phyloP scores from a whole-genome alignment of 2,797 vertebrate species.

The Mustela erminea region DNA sequence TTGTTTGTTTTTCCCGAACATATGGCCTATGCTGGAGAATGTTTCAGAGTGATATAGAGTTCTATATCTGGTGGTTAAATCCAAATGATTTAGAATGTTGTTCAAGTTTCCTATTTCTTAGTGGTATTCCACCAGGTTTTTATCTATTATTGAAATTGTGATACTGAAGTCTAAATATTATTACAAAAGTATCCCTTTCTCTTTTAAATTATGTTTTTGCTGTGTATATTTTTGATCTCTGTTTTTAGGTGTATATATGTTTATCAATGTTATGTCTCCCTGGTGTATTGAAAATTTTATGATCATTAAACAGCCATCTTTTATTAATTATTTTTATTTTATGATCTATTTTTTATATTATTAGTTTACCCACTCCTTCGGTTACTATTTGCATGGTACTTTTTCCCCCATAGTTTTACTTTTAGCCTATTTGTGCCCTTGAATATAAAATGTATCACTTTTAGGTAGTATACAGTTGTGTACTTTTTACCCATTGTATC shows the following conservation, averaged over 20 bases:
- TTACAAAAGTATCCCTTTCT: background rate
- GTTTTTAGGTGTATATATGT: background rate
- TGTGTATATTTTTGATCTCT: background rate
- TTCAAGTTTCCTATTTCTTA: background rate
- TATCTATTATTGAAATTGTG: background rate
- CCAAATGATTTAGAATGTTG: background rate
- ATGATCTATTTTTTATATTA: background rate
- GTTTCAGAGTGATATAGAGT: background rate
- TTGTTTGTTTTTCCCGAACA: background rate
- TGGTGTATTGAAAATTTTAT: background rate
- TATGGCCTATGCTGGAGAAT: background rate
- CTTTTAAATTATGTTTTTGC: background rate
- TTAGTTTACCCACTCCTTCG: background rate
- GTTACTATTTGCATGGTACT: background rate
- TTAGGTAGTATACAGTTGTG: background rate
- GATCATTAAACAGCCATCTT: background rate
- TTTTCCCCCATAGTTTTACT: background rate
- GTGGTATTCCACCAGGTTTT: background rate
- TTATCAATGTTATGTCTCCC: background rate
- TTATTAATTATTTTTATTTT: background rate
- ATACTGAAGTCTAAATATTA: background rate
- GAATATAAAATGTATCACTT: background rate
- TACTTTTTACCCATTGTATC: background rate
- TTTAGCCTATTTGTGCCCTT: background rate
- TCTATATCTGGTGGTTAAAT: background rate